These are phyloP conservation scores for Meles meles DNA, from an alignment of 2,113 vertebrate species.

Conservation along the genomic window DNA sequence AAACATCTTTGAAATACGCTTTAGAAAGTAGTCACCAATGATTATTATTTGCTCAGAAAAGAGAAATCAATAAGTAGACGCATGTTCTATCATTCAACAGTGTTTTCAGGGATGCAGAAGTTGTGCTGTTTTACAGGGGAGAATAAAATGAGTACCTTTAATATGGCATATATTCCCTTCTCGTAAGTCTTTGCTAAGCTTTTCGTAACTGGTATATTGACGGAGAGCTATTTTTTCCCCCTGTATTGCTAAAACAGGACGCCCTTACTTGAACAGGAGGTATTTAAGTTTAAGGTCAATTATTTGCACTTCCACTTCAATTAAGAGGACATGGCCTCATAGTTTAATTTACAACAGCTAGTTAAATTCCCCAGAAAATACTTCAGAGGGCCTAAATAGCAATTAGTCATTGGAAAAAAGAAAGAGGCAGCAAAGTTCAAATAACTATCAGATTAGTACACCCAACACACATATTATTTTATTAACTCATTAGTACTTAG, in stretches of 20 bases:
- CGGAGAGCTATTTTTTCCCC: not conserved
- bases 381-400: constrained; percentile 48
- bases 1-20: not conserved
- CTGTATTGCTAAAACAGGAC: not conserved
- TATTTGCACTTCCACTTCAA: constrained; percentile 62
- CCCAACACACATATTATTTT: not conserved
- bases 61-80: not conserved
- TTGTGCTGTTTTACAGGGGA: not conserved
- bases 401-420: constrained; percentile 66
- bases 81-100: not conserved
- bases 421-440: constrained; percentile 53
- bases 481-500: constrained; percentile 44
- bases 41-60: not conserved
- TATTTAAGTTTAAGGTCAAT: constrained; percentile 45
- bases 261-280: constrained; percentile 40
- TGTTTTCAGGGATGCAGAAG: not conserved
- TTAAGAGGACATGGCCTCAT: constrained; percentile 65
- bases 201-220: not conserved
- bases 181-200: not conserved
- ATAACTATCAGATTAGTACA: constrained; percentile 64
- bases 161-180: not conserved
- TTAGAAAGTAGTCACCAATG: not conserved
- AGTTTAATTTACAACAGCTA: constrained; percentile 75
- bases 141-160: not conserved
- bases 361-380: constrained; percentile 69